These are phyloP conservation scores for Sebastes nivosus DNA, from an alignment of 2,797 vertebrate genomes.

Conservation along the genomic window DNA sequence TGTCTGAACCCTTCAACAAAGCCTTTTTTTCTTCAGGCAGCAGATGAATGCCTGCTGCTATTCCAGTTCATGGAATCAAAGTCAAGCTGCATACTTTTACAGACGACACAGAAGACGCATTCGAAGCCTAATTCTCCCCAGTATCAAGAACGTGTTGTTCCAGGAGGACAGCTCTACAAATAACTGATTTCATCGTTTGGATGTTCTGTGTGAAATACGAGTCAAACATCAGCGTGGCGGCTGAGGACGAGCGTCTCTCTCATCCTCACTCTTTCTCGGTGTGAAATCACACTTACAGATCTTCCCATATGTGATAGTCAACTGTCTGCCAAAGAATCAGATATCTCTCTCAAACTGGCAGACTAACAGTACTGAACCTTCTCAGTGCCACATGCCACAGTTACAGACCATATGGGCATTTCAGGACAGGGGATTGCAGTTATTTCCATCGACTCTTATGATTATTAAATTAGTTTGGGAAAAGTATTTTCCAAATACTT, in stretches of 20 bases:
- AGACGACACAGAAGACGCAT: conserved; percentile 48
- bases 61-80: conserved; percentile 9
- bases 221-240: conserved; percentile 15
- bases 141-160: not conserved
- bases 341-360: conserved; percentile 30
- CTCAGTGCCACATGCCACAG: conserved; percentile 1
- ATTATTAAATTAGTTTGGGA: not conserved
- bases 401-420: conserved; percentile 3
- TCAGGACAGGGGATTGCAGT: not conserved
- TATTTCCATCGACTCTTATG: not conserved
- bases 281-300: conserved; percentile 41
- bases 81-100: conserved; percentile 30
- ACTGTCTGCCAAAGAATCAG: conserved; percentile 28
- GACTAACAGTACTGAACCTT: not conserved
- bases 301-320: conserved; percentile 37
- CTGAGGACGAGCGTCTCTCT: not conserved
- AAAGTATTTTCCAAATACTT: not conserved
- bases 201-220: not conserved
- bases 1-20: conserved; percentile 6
- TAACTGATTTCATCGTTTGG: not conserved
- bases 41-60: conserved; percentile 12
- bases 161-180: not conserved
- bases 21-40: not conserved
- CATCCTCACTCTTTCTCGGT: not conserved
- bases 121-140: conserved; percentile 17